Percentiles rank a stretch among this genome's conserved stretches.
Evolutionary conservation across 2,113 vertebrate genomes (phyloP).

Genomic region (Prinia subflava): DNA sequence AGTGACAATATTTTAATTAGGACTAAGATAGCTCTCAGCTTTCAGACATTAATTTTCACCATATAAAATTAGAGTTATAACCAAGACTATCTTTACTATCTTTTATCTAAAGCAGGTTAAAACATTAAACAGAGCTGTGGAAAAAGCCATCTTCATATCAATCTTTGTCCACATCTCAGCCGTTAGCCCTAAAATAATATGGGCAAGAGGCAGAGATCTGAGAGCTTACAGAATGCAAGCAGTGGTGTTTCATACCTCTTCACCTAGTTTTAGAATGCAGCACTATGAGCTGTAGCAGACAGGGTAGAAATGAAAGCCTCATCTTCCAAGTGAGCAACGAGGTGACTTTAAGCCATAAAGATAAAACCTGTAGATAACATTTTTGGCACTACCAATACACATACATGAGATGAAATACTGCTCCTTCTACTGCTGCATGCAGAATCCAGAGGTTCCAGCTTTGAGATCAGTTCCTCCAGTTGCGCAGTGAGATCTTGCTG

Average conservation of each 20-base stretch:
- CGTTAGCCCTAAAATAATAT: background rate
- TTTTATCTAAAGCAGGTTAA: background rate
- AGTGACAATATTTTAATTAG: background rate
- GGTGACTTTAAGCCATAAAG: background rate
- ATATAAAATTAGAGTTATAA: background rate
- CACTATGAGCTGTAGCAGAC: background rate
- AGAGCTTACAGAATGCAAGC: background rate
- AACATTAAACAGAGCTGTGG: background rate
- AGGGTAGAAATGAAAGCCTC: background rate
- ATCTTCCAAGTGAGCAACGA: rapidly evolving
- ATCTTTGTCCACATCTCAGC: background rate
- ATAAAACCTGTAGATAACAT: background rate
- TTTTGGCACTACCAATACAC: conserved; percentile 11
- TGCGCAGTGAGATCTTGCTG: conserved; percentile 78
- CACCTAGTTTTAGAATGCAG: background rate
- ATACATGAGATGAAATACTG: conserved; percentile 95
- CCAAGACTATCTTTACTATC: background rate
- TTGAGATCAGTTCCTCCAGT: conserved; percentile 87
- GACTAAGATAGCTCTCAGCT: background rate
- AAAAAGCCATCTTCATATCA: background rate
- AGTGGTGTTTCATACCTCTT: background rate
- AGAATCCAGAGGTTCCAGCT: conserved; percentile 89
- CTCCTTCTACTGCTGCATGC: conserved; percentile 95
- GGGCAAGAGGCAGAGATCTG: background rate
- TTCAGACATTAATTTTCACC: background rate